These are phyloP conservation scores for Tokudaia tokunoshimensis DNA, from an alignment of 2,797 vertebrate genomes.

Conservation along the genomic window DNA sequence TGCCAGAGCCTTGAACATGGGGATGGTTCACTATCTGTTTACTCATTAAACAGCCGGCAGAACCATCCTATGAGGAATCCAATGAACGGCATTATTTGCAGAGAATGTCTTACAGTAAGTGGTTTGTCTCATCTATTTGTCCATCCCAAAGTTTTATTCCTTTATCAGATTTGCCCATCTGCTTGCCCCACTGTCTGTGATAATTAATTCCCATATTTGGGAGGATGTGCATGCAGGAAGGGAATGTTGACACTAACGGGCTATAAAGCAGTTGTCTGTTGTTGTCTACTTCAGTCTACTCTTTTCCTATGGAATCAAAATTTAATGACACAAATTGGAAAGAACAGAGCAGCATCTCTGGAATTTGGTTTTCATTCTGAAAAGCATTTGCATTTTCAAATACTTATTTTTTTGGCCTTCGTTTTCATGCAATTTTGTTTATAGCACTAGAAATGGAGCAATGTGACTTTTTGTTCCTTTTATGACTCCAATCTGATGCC, in stretches of 20 bases:
- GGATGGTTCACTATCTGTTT: neutral
- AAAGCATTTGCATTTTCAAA: constrained; percentile 80
- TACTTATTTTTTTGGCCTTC: constrained; percentile 72
- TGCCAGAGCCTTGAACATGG: neutral
- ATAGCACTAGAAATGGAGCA: constrained; percentile 66
- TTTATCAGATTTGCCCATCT: constrained; percentile 46
- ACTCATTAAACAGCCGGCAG: neutral
- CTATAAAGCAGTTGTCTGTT: constrained; percentile 49
- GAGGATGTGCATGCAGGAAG: neutral
- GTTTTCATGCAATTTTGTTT: constrained; percentile 76
- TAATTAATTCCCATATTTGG: neutral
- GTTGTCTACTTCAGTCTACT: neutral
- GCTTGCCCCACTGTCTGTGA: neutral
- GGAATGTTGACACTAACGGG: neutral
- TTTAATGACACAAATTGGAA: constrained; percentile 61
- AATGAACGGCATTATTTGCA: neutral
- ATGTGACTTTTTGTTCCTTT: constrained; percentile 77
- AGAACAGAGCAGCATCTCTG: constrained; percentile 55
- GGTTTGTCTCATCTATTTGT: neutral
- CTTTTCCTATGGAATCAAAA: constrained; percentile 61
- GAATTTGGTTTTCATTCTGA: constrained; percentile 72
- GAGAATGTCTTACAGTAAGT: neutral
- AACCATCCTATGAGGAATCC: neutral
- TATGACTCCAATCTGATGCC: constrained; percentile 72
- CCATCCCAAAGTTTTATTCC: constrained; percentile 10